Conservation (phyloP, 2,797 vertebrate genomes). For the Oophaga sylvatica region DNA sequence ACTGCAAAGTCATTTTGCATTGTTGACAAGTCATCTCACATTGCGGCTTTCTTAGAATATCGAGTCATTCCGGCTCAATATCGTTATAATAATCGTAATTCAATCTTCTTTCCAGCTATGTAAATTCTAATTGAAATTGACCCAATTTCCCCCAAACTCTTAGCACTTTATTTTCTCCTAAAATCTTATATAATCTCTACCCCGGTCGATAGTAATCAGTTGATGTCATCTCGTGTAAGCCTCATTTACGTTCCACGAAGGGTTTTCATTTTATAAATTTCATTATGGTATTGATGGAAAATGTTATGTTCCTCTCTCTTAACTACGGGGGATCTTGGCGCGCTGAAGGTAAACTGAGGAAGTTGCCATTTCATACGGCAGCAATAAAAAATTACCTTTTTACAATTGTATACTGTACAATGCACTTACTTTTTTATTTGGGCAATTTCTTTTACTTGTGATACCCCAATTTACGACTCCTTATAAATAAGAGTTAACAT, state of each 20-base stretch:
- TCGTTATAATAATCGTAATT: conserved; percentile 33
- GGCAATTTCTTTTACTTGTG: not conserved
- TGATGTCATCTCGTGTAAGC: conserved; percentile 49
- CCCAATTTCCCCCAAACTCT: conserved; percentile 33
- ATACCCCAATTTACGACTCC: not conserved
- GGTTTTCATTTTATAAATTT: conserved; percentile 51
- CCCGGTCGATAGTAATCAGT: conserved; percentile 43
- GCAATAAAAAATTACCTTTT: not conserved
- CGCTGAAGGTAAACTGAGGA: conserved; percentile 5
- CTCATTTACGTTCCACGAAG: conserved; percentile 51
- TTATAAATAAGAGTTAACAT: too few relatives aligned
- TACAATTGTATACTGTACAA: not conserved
- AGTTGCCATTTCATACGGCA: too few relatives aligned
- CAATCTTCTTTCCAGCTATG: conserved; percentile 46
- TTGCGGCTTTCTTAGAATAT: not conserved
- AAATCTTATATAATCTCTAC: conserved; percentile 24
- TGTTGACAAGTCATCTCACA: not conserved
- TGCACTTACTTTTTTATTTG: not conserved
- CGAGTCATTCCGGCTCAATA: not conserved
- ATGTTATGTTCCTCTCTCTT: conserved; percentile 3
- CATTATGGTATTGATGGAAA: conserved; percentile 54
- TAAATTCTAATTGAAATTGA: conserved; percentile 60
- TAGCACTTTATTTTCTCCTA: conserved; percentile 33
- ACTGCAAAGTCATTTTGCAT: conserved; percentile 8
- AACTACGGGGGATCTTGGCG: not conserved